phyloP scores from a whole-genome alignment of 1,140 invertebrate species.

The Procambarus virginalis region DNA sequence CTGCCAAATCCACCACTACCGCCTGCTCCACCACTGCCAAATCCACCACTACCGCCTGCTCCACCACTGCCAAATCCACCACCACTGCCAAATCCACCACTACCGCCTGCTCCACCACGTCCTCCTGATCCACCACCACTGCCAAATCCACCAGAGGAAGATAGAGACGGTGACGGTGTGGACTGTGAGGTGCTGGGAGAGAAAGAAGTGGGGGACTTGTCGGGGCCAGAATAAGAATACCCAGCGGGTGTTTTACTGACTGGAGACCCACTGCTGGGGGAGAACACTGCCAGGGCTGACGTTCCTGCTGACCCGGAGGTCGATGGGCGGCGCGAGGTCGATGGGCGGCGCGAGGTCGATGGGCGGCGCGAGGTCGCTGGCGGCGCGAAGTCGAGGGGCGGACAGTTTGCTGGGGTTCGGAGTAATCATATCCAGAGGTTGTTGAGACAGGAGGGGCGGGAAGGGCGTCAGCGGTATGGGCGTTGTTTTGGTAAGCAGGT shows the following conservation, averaged over 20 bases:
- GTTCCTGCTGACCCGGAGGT: not conserved
- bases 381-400: not conserved
- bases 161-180: not conserved
- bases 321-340: not conserved
- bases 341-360: not conserved
- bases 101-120: too few species aligned
- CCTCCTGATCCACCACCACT: too few species aligned
- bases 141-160: not conserved
- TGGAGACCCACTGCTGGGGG: not conserved
- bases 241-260: too few species aligned
- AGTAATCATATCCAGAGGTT: constrained; percentile 18
- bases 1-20: too few species aligned
- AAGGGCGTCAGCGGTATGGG: constrained; percentile 2
- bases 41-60: too few species aligned
- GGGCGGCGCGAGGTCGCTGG: constrained; percentile 4
- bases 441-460: constrained; percentile 4
- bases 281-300: not conserved
- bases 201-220: not conserved
- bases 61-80: too few species aligned
- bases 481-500: constrained; percentile 34
- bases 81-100: not conserved
- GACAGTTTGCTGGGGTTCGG: not conserved
- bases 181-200: not conserved
- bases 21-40: too few species aligned
- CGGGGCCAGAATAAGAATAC: not conserved